Evolutionary conservation across 2,888 invertebrate species (phyloP).

Genomic region (Aphrophora alni): DNA sequence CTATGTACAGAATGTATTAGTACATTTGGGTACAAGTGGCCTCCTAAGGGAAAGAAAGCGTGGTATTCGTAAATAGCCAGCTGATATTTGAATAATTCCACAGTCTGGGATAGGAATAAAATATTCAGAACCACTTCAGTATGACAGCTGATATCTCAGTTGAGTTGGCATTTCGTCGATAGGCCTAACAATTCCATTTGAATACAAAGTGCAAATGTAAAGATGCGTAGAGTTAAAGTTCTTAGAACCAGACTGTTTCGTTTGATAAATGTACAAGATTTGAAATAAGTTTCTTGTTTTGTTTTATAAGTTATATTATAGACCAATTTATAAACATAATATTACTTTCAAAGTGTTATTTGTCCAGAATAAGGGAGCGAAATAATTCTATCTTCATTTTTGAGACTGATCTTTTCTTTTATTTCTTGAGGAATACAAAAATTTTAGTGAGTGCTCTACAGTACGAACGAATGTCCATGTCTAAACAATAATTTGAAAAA

Average conservation of each 20-base stretch:
- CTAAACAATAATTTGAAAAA: too few species aligned
- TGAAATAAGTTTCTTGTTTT: too few species aligned
- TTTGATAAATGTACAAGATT: background rate
- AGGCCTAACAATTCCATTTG: background rate
- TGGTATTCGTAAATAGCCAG: background rate
- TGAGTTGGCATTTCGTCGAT: constrained; percentile 1
- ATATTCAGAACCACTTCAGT: background rate
- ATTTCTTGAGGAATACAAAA: too few species aligned
- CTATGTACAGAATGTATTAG: too few species aligned
- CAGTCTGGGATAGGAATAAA: background rate
- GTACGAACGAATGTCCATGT: too few species aligned
- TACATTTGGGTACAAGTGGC: background rate
- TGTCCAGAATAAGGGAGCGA: too few species aligned
- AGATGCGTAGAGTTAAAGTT: background rate
- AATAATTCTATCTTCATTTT: too few species aligned
- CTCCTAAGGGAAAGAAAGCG: background rate
- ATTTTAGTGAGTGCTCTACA: too few species aligned
- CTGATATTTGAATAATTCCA: background rate
- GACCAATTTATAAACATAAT: too few species aligned
- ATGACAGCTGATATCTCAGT: constrained; percentile 3
- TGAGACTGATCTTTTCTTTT: too few species aligned
- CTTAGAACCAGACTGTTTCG: background rate
- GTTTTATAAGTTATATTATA: too few species aligned
- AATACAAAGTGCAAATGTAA: background rate
- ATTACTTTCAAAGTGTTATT: too few species aligned